phyloP scores from a whole-genome alignment of 2,797 vertebrate species.

The Typhlichthys eigenmanni region DNA sequence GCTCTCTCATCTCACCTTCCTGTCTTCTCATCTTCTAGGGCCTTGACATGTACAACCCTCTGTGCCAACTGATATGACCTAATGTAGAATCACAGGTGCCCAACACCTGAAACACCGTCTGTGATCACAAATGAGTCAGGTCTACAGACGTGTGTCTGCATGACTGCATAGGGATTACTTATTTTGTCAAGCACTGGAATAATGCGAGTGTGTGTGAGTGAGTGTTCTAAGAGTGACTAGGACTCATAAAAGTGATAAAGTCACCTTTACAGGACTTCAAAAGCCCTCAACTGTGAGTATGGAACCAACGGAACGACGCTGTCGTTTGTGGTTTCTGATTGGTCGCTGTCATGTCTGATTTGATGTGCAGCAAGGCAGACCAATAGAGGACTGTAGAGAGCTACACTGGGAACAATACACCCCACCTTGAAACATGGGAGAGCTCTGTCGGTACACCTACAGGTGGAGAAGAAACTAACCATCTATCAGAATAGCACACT shows the following conservation, averaged over 20 bases:
- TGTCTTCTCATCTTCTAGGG: constrained; percentile 30
- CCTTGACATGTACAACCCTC: constrained; percentile 33
- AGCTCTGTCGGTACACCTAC: constrained; percentile 13
- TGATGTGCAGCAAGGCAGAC: constrained; percentile 57
- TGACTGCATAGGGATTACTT: neutral
- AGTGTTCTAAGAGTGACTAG: neutral
- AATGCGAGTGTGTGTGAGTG: constrained; percentile 1
- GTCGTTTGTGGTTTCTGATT: constrained; percentile 57
- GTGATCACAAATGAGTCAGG: constrained; percentile 1
- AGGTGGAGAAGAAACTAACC: neutral
- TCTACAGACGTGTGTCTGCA: neutral
- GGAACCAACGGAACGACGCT: constrained; percentile 54
- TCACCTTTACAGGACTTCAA: constrained; percentile 52
- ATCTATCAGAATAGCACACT: neutral
- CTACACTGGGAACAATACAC: constrained; percentile 27
- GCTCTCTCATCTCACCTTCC: constrained; percentile 5
- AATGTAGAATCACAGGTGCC: constrained; percentile 44
- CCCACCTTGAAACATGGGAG: constrained; percentile 22
- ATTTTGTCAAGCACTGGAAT: no score
- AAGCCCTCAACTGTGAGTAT: constrained; percentile 61
- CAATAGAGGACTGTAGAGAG: constrained; percentile 41
- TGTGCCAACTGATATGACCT: constrained; percentile 57
- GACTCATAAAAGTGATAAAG: constrained; percentile 42
- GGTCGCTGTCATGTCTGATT: constrained; percentile 65
- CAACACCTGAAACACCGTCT: constrained; percentile 19